Conservation (phyloP, 2,888 invertebrate genomes). For the Philaethria dido region DNA sequence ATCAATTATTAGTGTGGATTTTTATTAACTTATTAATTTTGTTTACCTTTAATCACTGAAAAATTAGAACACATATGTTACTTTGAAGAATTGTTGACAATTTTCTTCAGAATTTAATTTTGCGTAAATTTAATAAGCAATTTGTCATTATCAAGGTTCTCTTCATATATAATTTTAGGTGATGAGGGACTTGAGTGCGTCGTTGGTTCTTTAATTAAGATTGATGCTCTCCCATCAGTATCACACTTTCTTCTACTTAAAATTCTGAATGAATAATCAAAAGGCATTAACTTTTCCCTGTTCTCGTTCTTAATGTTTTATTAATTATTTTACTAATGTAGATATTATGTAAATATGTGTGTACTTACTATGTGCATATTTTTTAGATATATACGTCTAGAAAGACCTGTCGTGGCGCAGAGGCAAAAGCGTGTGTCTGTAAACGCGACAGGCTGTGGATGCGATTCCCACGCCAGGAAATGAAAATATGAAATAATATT, state of each 20-base stretch:
- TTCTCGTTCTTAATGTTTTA: slow-evolving; percentile 1
- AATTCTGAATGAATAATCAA: slow-evolving; percentile 25
- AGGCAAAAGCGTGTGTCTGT: too few species aligned
- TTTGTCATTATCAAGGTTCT: slow-evolving; percentile 34
- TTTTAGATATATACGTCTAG: too few species aligned
- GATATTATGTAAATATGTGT: too few species aligned
- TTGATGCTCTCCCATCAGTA: slow-evolving; percentile 23
- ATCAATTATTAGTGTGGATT: too few species aligned
- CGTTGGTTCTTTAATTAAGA: slow-evolving; percentile 37
- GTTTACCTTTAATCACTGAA: neutral
- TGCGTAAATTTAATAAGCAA: slow-evolving; percentile 15
- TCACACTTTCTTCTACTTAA: slow-evolving; percentile 32
- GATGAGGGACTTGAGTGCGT: slow-evolving; percentile 35
- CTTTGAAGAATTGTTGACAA: neutral
- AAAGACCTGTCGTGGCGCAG: too few species aligned
- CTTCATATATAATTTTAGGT: slow-evolving; percentile 31
- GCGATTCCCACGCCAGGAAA: too few species aligned
- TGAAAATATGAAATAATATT: too few species aligned
- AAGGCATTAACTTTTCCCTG: slow-evolving; percentile 1
- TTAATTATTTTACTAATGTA: slow-evolving; percentile 3
- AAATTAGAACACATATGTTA: neutral
- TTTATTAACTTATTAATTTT: too few species aligned
- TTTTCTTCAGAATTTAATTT: neutral
- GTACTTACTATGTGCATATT: too few species aligned
- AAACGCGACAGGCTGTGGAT: too few species aligned